Percentiles rank a stretch among this genome's conserved stretches.
Conservation (phyloP, 53 echinoderm and acorn worm genomes). For the Apostichopus leukothele region DNA sequence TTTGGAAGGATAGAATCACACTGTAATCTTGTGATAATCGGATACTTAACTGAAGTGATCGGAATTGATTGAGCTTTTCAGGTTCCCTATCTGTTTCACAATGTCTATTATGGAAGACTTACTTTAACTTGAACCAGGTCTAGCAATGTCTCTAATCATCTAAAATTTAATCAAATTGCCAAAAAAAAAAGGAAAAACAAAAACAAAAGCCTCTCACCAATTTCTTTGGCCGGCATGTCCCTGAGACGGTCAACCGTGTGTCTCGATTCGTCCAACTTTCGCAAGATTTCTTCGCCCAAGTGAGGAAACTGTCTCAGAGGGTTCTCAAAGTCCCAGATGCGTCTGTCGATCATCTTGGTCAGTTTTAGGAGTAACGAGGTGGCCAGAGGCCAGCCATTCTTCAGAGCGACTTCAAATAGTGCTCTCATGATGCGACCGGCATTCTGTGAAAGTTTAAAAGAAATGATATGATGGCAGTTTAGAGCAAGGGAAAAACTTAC, state of each 20-base stretch:
- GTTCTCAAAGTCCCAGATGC: conserved; percentile 86
- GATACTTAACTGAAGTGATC: too few species aligned
- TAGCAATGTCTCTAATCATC: too few species aligned
- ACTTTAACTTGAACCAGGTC: too few species aligned
- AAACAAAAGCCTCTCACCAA: conserved; percentile 57
- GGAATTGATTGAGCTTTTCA: too few species aligned
- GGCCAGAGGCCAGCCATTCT: conserved; percentile 91
- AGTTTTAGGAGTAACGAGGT: conserved; percentile 70
- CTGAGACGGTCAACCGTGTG: conserved; percentile 72
- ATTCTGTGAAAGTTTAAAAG: conserved; percentile 60
- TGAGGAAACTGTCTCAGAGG: conserved; percentile 83
- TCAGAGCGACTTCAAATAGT: conserved; percentile 88
- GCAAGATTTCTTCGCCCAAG: conserved; percentile 63
- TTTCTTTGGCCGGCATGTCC: conserved; percentile 80
- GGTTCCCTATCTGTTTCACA: too few species aligned
- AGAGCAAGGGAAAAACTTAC: neutral
- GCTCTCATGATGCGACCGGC: conserved; percentile 90
- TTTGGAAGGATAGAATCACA: too few species aligned
- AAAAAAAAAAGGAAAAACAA: neutral
- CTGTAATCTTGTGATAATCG: too few species aligned
- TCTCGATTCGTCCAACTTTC: conserved; percentile 70
- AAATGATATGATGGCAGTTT: neutral
- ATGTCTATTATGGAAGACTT: too few species aligned
- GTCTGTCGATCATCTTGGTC: conserved; percentile 83
- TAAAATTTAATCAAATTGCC: too few species aligned